phyloP scores from a whole-genome alignment of 2,113 vertebrate species.

The Actenoides lindsayi region DNA sequence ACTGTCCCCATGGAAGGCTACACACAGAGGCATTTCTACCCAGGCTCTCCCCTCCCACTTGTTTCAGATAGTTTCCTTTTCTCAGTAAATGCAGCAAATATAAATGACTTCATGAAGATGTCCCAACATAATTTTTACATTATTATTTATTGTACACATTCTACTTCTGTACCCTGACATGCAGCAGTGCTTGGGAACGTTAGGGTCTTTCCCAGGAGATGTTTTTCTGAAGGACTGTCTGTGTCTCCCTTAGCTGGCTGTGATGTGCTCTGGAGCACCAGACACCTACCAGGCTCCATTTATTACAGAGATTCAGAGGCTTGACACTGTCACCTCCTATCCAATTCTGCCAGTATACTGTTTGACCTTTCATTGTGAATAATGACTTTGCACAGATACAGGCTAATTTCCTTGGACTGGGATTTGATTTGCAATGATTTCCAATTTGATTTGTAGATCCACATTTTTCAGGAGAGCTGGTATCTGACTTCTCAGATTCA shows the following conservation, averaged over 20 bases:
- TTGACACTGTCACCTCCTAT: neutral
- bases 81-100: neutral
- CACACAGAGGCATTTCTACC: neutral
- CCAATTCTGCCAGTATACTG: neutral
- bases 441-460: neutral
- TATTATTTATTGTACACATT: neutral
- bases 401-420: neutral
- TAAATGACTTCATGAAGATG: neutral
- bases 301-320: neutral
- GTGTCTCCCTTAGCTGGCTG: neutral
- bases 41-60: neutral
- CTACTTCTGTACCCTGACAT: neutral
- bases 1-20: neutral
- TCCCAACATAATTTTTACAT: neutral
- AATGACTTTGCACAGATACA: constrained; percentile 1
- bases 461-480: constrained; percentile 11
- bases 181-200: neutral
- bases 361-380: neutral
- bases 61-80: neutral
- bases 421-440: constrained; percentile 9
- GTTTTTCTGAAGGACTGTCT: neutral
- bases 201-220: neutral
- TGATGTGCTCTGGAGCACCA: neutral
- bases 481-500: neutral
- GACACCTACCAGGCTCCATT: neutral